Percentiles rank a stretch among this genome's conserved stretches.
phyloP scores from a whole-genome alignment of 2,113 vertebrate species.

The Rana temporaria region DNA sequence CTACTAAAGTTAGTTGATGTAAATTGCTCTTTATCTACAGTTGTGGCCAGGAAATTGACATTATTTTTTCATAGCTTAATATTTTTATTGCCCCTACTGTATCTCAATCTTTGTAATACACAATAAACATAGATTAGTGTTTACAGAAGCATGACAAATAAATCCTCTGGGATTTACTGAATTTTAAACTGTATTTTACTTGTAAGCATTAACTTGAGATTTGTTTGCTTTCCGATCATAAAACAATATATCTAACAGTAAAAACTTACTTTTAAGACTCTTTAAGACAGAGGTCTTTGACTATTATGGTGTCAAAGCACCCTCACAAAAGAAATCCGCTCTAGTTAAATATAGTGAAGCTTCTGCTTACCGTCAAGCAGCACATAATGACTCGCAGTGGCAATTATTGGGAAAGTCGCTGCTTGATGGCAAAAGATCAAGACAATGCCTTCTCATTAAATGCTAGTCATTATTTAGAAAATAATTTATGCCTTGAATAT shows the following conservation, averaged over 20 bases:
- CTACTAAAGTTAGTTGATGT: too few species aligned
- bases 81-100: neutral
- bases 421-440: neutral
- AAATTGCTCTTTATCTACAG: too few species aligned
- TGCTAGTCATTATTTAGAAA: neutral
- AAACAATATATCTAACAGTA: neutral
- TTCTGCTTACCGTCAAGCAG: slow-evolving; percentile 10
- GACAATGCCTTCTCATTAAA: neutral
- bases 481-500: neutral
- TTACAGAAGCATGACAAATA: neutral
- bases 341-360: neutral
- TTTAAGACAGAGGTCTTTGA: neutral
- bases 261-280: slow-evolving; percentile 1
- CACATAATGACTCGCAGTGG: slow-evolving; percentile 2
- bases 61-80: neutral
- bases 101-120: too few species aligned
- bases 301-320: too few species aligned
- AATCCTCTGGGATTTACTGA: slow-evolving; percentile 4
- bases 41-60: too few species aligned
- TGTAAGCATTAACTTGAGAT: slow-evolving; percentile 1
- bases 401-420: neutral
- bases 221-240: neutral
- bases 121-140: too few species aligned
- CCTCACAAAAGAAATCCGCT: neutral
- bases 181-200: neutral